phyloP scores from a whole-genome alignment of 2,113 vertebrate species.

The Trematomus loennbergii region DNA sequence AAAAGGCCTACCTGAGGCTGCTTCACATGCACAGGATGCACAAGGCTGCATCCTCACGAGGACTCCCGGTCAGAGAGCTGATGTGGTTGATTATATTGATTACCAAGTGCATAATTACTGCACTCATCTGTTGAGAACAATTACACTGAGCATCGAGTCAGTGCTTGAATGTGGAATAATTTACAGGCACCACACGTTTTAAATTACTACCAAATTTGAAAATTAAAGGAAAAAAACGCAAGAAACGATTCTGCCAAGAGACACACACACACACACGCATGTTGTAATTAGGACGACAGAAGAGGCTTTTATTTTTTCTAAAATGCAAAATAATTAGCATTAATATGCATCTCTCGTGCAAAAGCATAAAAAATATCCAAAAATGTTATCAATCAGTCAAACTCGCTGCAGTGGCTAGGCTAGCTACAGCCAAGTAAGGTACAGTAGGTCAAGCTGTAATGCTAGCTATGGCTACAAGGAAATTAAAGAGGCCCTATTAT shows the following conservation, averaged over 20 bases:
- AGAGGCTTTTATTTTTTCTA: too few relatives aligned
- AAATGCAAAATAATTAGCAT: too few relatives aligned
- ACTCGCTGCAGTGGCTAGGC: too few relatives aligned
- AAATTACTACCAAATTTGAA: background rate
- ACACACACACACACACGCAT: too few relatives aligned
- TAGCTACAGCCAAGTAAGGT: too few relatives aligned
- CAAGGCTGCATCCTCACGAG: conserved; percentile 33
- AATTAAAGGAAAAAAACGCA: background rate
- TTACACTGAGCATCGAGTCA: conserved; percentile 12
- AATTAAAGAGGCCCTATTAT: background rate
- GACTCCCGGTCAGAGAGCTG: conserved; percentile 52
- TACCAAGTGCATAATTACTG: conserved; percentile 54
- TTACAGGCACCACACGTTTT: background rate
- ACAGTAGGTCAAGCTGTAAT: too few relatives aligned
- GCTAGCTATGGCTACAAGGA: too few relatives aligned
- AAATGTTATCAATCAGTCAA: too few relatives aligned
- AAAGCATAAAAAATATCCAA: too few relatives aligned
- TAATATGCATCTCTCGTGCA: too few relatives aligned
- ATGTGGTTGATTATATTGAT: conserved; percentile 69
- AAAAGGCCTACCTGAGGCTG: conserved; percentile 15
- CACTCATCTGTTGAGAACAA: conserved; percentile 17
- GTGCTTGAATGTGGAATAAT: conserved; percentile 8
- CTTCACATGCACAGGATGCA: conserved; percentile 18
- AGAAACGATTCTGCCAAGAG: background rate
- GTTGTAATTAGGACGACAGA: background rate